These are phyloP conservation scores for Drosophila leonis DNA, from an alignment of 2,888 invertebrate genomes.

Conservation along the genomic window DNA sequence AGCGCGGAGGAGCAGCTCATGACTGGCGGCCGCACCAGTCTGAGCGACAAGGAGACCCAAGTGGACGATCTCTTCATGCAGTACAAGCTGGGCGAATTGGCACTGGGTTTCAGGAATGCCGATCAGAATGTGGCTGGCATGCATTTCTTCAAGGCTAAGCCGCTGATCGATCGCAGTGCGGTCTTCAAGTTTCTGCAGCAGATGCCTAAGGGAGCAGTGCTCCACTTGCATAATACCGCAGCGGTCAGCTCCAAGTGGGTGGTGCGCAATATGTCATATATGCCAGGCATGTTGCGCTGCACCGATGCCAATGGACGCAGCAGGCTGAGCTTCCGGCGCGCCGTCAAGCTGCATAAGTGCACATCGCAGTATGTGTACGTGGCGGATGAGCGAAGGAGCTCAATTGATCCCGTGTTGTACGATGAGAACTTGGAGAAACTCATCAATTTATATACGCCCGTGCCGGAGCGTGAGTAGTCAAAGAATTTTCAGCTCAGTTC, in stretches of 20 bases:
- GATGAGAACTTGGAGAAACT: slow-evolving; percentile 87
- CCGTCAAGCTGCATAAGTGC: slow-evolving; percentile 67
- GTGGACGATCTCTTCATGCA: slow-evolving; percentile 82
- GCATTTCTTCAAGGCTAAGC: slow-evolving; percentile 87
- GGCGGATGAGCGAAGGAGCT: slow-evolving; percentile 83
- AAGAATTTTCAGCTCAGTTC: not conserved
- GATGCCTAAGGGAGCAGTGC: slow-evolving; percentile 87
- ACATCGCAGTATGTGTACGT: slow-evolving; percentile 72
- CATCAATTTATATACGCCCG: slow-evolving; percentile 87
- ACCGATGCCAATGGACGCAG: slow-evolving; percentile 56
- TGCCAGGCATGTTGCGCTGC: slow-evolving; percentile 82
- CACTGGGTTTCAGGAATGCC: slow-evolving; percentile 74
- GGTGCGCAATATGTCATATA: slow-evolving; percentile 86
- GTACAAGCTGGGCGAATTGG: slow-evolving; percentile 79
- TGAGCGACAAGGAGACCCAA: slow-evolving; percentile 72
- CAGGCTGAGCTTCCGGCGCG: slow-evolving; percentile 68
- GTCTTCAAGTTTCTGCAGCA: slow-evolving; percentile 87
- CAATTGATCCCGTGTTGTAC: slow-evolving; percentile 85
- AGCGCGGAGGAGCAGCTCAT: slow-evolving; percentile 79
- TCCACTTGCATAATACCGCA: slow-evolving; percentile 87
- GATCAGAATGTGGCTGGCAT: slow-evolving; percentile 85
- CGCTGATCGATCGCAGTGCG: slow-evolving; percentile 86
- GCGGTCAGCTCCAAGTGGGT: slow-evolving; percentile 86
- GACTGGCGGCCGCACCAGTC: slow-evolving; percentile 79
- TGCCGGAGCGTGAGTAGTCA: slow-evolving; percentile 84